Base-by-base conservation (phyloP, 2,888 invertebrate species). In the Orgyia antiqua region DNA sequence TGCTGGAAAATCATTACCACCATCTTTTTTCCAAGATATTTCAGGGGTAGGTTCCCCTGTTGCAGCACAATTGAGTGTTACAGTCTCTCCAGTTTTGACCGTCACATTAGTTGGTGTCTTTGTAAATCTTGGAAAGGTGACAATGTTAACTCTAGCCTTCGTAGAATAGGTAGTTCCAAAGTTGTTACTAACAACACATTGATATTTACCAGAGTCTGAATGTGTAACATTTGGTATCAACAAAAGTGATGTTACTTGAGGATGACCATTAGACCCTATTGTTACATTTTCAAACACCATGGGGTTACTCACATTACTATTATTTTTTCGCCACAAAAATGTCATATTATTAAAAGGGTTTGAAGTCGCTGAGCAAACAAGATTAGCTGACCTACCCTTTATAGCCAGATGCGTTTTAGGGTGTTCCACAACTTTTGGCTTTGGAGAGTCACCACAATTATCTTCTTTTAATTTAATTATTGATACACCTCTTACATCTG, bases 1-100 rank as follows among this genome's bases (percentile, higher is more conserved):
- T 3, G 98, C 98, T 4, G 97, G 97, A 71, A 98, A 98, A 63
- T 96, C 94, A 62, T 94, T 93, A 0, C 94, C 95, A n/a, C 95
- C 95, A 78, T 95, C 95, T 75, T 96, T 96, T 57, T 94, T 93
- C 93, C 96, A 93, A 0, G 94, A 93, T 52, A 96, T 94, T 77
- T 95, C 93, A 10, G 98, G 98, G 27, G 89, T 82, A 0, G 98
- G 97, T 60, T 94, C 93, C 1, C 97, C 98, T 36, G 89, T 90
- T 2, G 97, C 98, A 8, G 95, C 94, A 87, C 98, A 98, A 60
- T 96, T 96, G 13, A 98, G 87, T 33, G 92, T 91, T 0, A 95
- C 97, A 8, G 93, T 94, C 44, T 92, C 92, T 5, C 97, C 96
- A 9, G 94, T 93, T 63, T 91, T 91, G 2, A 95, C 93, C 0